Base-by-base conservation (phyloP, 2,113 vertebrate species). In the Pterocles gutturalis region DNA sequence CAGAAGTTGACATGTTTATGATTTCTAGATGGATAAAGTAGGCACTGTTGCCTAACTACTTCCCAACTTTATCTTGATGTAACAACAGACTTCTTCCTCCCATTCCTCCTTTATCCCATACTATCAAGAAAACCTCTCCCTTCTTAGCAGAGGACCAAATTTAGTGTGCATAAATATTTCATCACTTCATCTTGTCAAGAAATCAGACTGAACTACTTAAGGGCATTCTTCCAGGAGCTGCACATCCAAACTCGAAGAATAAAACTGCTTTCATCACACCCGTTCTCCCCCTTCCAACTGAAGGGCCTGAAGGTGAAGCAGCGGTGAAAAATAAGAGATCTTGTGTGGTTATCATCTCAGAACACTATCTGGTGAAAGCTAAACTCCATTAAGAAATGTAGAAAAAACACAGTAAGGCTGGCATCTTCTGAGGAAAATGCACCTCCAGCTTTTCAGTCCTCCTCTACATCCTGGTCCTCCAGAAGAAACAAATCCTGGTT, bases 121-220 rank as follows among this genome's bases (percentile, higher is more conserved):
- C 19, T n/a, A 92, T n/a, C 76, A 86, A 43, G 34, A 87, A 92
- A 93, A 96, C 22, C 19, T 33, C 79, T 93, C 65, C 45, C 38
- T 93, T 71, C 83, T 66, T 53, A 79, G 36, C 64, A 83, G 72
- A 89, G 48, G 86, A 75, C 55, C 83, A 89, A 90, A 92, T 94
- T 82, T 94, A 96, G 90, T 21, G 15, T 8, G 15, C 60, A 92
- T 96, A 92, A 95, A 96, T 96, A 97, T 95, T 96, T 96, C 94
- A 94, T 89, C 93, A 71, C 83, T 96, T 93, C 72, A 89, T 78
- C 70, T 81, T 94, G 95, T 94, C 96, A 93, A 94, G 90, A 89
- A 90, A 97, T 96, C 92, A 94, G 87, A 94, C 72, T 28, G 80
- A 93, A 93, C 64, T 86, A 93, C 90, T 96, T 82, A 51, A 87